A percentile compares a stretch with the other conserved stretches of the same genome.
phyloP scores from a whole-genome alignment of 2,888 invertebrate species.

The Tuta absoluta region DNA sequence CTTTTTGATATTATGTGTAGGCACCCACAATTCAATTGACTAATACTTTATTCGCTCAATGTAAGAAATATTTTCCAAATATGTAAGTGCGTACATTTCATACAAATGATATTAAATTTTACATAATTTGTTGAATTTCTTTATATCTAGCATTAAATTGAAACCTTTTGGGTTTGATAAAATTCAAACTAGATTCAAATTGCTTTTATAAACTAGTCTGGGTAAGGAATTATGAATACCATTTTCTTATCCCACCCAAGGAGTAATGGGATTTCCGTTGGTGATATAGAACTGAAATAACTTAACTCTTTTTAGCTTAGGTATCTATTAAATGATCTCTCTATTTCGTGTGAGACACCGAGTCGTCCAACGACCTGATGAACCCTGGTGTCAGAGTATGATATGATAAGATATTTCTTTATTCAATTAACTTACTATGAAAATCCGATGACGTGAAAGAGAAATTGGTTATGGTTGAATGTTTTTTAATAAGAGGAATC shows the following conservation, averaged over 20 bases:
- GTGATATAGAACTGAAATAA: constrained; percentile 14
- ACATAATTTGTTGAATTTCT: constrained; percentile 19
- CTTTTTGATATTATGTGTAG: not conserved
- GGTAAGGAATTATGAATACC: constrained; percentile 29
- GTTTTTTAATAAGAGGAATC: no score
- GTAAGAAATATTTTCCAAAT: not conserved
- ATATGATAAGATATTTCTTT: no score
- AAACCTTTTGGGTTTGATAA: constrained; percentile 23
- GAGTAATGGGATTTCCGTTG: constrained; percentile 23
- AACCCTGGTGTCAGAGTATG: no score
- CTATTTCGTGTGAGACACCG: constrained; percentile 6
- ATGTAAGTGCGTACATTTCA: not conserved
- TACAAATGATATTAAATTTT: constrained; percentile 16
- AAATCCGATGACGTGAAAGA: no score
- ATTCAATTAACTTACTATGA: no score
- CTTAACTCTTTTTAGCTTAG: constrained; percentile 4
- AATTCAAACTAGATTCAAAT: constrained; percentile 27
- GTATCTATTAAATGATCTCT: not conserved
- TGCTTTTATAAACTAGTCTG: constrained; percentile 28
- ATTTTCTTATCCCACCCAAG: constrained; percentile 23
- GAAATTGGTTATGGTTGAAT: no score
- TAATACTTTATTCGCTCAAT: not conserved
- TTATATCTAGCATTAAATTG: constrained; percentile 1
- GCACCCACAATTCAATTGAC: not conserved
- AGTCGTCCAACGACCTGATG: not conserved